Conservation (phyloP, 2,797 vertebrate species). For the Arrhamphus sclerolepis region DNA sequence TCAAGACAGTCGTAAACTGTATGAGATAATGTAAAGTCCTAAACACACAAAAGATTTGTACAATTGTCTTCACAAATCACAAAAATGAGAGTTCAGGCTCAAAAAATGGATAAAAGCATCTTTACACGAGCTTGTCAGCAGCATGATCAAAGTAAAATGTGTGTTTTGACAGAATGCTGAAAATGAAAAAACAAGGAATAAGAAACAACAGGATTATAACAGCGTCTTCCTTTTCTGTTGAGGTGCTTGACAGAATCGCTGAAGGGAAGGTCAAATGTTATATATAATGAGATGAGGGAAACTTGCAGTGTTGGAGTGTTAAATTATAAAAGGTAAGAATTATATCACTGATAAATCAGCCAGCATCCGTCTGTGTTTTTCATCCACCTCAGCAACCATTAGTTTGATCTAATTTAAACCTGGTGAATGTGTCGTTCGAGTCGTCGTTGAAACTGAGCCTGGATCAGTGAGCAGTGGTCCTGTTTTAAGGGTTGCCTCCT, state of each 20-base stretch:
- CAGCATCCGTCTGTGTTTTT: background rate
- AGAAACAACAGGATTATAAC: constrained; percentile 20
- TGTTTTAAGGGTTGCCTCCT: background rate
- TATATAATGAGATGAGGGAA: constrained; percentile 7
- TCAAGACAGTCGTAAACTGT: background rate
- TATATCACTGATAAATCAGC: constrained; percentile 1
- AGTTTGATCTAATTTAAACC: background rate
- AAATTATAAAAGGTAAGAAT: background rate
- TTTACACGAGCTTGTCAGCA: constrained; percentile 44
- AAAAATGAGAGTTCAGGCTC: constrained; percentile 17
- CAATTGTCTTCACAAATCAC: background rate
- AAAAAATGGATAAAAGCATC: constrained; percentile 34
- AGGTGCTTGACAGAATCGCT: constrained; percentile 30
- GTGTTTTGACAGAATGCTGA: constrained; percentile 49
- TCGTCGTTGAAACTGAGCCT: background rate
- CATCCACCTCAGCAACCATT: background rate
- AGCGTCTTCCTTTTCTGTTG: constrained; percentile 29
- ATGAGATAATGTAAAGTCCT: too few relatives aligned
- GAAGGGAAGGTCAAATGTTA: constrained; percentile 38
- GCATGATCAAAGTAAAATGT: constrained; percentile 48
- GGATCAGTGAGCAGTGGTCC: background rate
- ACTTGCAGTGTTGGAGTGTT: background rate
- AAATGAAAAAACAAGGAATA: constrained; percentile 9
- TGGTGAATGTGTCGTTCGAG: background rate
- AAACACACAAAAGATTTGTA: background rate